A percentile compares a stretch with the other conserved stretches of the same genome.
These are phyloP conservation scores for Platichthys stellatus DNA, from an alignment of 2,113 vertebrate genomes.

Conservation along the genomic window DNA sequence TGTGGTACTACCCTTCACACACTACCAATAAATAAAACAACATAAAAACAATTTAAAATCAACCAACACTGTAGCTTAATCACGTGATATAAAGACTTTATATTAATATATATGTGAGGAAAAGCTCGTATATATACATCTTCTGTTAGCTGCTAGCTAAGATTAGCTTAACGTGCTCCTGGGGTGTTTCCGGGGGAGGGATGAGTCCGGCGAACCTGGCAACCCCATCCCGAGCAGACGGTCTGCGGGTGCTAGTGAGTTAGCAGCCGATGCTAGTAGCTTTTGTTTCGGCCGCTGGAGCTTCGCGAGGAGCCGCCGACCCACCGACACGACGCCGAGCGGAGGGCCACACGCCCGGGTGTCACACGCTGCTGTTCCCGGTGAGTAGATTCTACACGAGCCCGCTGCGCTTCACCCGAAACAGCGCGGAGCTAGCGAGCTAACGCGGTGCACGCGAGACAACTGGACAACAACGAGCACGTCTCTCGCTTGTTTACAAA, in stretches of 20 bases:
- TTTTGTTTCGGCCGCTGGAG: constrained; percentile 54
- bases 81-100: neutral
- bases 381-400: constrained; percentile 56
- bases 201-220: constrained; percentile 43
- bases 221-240: constrained; percentile 29
- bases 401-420: neutral
- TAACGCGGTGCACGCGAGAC: constrained; percentile 60
- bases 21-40: neutral
- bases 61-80: neutral
- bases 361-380: neutral
- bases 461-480: neutral
- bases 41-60: neutral
- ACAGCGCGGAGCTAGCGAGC: constrained; percentile 45
- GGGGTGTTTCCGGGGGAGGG: neutral
- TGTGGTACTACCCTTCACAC: neutral
- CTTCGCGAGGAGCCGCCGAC: neutral
- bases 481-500: neutral
- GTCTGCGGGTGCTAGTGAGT: constrained; percentile 60
- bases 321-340: neutral
- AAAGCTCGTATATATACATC: no score
- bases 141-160: neutral
- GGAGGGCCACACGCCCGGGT: neutral
- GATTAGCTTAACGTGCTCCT: neutral
- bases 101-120: neutral
- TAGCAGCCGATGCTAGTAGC: constrained; percentile 44